Percentiles rank a stretch among this genome's conserved stretches.
Conservation (phyloP, 2,113 vertebrate species). For the Nerophis ophidion region DNA sequence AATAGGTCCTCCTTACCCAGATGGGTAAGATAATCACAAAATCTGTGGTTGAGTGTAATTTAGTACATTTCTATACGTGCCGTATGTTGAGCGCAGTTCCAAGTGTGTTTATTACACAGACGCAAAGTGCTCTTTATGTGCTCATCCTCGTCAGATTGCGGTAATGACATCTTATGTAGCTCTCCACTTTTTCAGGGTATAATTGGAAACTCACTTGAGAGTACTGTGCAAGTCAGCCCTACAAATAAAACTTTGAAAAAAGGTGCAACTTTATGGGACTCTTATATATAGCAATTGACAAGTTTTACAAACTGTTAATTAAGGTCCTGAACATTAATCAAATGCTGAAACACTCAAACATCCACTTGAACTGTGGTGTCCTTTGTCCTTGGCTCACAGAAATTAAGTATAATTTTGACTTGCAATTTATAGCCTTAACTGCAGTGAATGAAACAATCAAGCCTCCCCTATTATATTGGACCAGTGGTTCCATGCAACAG, state of each 20-base stretch:
- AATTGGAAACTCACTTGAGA: constrained; percentile 33
- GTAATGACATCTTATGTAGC: constrained; percentile 36
- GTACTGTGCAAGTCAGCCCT: constrained; percentile 4
- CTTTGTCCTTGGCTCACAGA: constrained; percentile 9
- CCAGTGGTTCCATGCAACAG: too few relatives aligned
- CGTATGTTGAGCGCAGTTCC: not conserved
- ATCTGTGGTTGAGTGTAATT: not conserved
- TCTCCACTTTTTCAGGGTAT: constrained; percentile 23
- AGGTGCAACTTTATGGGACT: constrained; percentile 32
- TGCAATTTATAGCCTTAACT: constrained; percentile 9
- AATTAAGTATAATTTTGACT: constrained; percentile 11
- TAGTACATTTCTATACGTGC: too few relatives aligned
- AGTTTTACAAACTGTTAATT: constrained; percentile 16
- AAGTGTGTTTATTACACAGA: constrained; percentile 11
- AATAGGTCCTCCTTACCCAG: too few relatives aligned
- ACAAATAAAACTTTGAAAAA: constrained; percentile 21
- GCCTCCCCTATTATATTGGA: constrained; percentile 2
- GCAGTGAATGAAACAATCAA: constrained; percentile 27
- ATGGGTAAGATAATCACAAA: too few relatives aligned
- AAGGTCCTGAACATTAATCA: constrained; percentile 14
- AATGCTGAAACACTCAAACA: constrained; percentile 4
- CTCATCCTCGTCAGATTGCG: constrained; percentile 33
- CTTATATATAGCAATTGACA: constrained; percentile 3
- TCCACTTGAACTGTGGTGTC: not conserved
- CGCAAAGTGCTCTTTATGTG: constrained; percentile 10